A percentile compares a stretch with the other conserved stretches of the same genome.
phyloP scores from a whole-genome alignment of 30 jellyfish, hydroid and myxozoan genomes.

The Cassiopea andromeda region DNA sequence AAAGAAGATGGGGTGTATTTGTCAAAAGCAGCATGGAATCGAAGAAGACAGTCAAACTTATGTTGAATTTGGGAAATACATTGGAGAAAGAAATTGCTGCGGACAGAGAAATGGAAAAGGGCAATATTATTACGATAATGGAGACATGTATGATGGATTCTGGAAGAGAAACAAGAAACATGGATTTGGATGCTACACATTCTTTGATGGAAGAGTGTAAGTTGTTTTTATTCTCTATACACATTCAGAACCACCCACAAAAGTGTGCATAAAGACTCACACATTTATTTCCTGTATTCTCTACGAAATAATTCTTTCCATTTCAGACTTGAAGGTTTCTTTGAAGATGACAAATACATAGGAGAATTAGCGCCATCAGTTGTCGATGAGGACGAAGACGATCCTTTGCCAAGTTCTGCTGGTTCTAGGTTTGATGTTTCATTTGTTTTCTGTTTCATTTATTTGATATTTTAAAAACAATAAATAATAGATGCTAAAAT shows the following conservation, averaged over 20 bases:
- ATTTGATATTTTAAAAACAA: too few species aligned
- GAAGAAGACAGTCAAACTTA: slow-evolving; percentile 21
- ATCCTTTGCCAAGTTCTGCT: slow-evolving; percentile 51
- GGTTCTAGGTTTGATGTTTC: slow-evolving; percentile 8
- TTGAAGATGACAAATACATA: slow-evolving; percentile 39
- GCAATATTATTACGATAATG: slow-evolving; percentile 71
- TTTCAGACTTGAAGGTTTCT: slow-evolving; percentile 59
- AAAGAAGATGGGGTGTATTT: slow-evolving; percentile 59
- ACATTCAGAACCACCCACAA: background rate
- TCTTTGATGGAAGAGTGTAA: slow-evolving; percentile 38
- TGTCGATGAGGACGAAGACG: slow-evolving; percentile 33
- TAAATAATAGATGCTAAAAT: too few species aligned
- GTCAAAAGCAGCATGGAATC: background rate
- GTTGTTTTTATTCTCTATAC: background rate
- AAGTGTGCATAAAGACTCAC: too few species aligned
- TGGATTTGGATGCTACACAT: slow-evolving; percentile 66
- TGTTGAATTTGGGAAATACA: slow-evolving; percentile 56
- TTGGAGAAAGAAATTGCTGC: slow-evolving; percentile 52
- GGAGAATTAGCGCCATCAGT: slow-evolving; percentile 44
- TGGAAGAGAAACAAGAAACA: slow-evolving; percentile 69
- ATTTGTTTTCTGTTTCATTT: too few species aligned
- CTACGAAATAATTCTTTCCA: background rate
- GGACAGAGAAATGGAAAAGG: slow-evolving; percentile 73
- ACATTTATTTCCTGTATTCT: background rate
- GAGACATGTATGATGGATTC: slow-evolving; percentile 64